Conservation (phyloP, 2,797 vertebrate species). For the Adelosebastes latens region DNA sequence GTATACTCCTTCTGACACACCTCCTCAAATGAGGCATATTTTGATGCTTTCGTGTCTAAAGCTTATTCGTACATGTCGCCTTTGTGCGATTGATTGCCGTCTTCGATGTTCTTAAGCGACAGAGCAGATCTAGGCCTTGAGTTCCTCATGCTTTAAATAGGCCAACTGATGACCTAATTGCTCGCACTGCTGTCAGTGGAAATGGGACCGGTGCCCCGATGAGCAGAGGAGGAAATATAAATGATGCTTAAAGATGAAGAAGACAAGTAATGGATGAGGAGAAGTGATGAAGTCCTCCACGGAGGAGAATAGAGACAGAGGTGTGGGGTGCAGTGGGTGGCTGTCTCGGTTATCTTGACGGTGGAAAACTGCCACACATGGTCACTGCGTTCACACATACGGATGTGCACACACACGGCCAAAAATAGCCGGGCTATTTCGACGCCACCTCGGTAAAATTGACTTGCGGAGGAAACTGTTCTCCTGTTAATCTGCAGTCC, state of each 20-base stretch:
- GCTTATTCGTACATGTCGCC: background rate
- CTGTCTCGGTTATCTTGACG: constrained; percentile 13
- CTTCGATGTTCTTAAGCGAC: constrained; percentile 58
- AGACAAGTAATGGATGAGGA: constrained; percentile 27
- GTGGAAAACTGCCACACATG: constrained; percentile 23
- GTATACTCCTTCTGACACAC: background rate
- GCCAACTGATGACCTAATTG: constrained; percentile 79
- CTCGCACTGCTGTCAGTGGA: constrained; percentile 62
- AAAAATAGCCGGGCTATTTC: constrained; percentile 60
- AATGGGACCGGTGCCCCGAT: constrained; percentile 48
- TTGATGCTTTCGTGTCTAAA: constrained; percentile 7
- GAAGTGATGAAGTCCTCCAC: constrained; percentile 17
- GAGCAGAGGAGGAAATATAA: constrained; percentile 18
- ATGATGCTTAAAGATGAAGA: constrained; percentile 26
- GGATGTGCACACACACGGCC: constrained; percentile 9
- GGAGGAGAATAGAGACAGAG: constrained; percentile 21
- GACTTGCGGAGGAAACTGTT: constrained; percentile 44
- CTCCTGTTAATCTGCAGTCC: constrained; percentile 36
- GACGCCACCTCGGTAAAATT: constrained; percentile 20
- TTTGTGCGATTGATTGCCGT: constrained; percentile 28
- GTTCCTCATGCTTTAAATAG: constrained; percentile 73
- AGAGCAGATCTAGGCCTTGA: constrained; percentile 55
- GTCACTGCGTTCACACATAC: constrained; percentile 13
- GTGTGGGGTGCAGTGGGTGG: constrained; percentile 17
- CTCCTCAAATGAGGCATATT: background rate